Evolutionary conservation across 1,140 invertebrate genomes (phyloP).

Genomic region (Drosophila nigromelanica): DNA sequence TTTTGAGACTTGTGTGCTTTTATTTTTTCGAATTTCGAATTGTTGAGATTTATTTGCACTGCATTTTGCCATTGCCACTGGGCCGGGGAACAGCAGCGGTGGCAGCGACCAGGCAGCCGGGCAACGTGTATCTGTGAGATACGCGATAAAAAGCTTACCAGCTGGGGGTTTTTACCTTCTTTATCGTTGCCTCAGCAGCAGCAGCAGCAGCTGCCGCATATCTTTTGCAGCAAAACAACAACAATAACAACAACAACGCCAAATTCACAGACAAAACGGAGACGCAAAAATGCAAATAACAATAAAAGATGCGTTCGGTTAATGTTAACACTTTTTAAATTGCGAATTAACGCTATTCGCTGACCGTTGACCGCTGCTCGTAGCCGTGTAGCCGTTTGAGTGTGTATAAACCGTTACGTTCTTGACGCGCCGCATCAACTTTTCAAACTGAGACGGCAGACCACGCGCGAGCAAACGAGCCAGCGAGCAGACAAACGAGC

Average conservation of each 20-base stretch:
- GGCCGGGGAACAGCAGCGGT: background rate
- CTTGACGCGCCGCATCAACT: conserved; percentile 74
- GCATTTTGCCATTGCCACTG: conserved; percentile 44
- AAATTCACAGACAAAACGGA: conserved; percentile 8
- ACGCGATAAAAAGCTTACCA: conserved; percentile 46
- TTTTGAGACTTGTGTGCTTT: conserved; percentile 15
- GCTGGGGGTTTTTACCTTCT: conserved; percentile 41
- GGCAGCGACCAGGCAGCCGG: conserved; percentile 8
- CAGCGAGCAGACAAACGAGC: conserved; percentile 39
- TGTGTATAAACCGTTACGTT: conserved; percentile 58
- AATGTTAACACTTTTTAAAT: conserved; percentile 40
- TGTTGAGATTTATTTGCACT: conserved; percentile 51
- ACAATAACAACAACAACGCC: background rate
- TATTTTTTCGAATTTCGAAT: conserved; percentile 49
- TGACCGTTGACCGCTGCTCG: conserved; percentile 23
- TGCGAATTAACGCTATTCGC: conserved; percentile 32
- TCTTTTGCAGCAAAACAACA: conserved; percentile 4
- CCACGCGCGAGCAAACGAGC: conserved; percentile 48
- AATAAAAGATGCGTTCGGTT: conserved; percentile 57
- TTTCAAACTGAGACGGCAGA: conserved; percentile 69
- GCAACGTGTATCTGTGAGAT: conserved; percentile 33
- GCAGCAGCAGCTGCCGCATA: conserved; percentile 18
- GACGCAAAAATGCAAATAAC: conserved; percentile 30
- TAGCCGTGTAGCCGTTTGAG: background rate
- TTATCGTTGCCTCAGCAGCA: conserved; percentile 16